phyloP scores from a whole-genome alignment of 2,797 vertebrate species.

The Sphaeramia orbicularis region DNA sequence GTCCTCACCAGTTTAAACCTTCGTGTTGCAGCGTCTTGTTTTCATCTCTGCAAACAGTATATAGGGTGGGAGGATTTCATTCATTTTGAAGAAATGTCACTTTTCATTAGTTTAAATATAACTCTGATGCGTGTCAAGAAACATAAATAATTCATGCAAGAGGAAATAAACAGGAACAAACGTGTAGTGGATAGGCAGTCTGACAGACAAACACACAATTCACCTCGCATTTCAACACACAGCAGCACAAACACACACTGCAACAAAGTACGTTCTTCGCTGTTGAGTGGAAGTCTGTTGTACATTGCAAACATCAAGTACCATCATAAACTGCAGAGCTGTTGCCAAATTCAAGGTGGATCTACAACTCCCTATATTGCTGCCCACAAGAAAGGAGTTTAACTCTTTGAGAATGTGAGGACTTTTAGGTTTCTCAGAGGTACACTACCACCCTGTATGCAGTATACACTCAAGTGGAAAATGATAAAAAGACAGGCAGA shows the following conservation, averaged over 20 bases:
- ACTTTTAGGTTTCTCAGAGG: conserved; percentile 35
- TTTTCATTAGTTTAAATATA: conserved; percentile 65
- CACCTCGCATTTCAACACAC: conserved; percentile 38
- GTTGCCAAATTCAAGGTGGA: conserved; percentile 43
- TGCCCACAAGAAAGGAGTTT: conserved; percentile 49
- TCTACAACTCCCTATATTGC: conserved; percentile 25
- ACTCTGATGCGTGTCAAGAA: conserved; percentile 44
- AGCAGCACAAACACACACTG: conserved; percentile 24
- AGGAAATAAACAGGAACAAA: conserved; percentile 61
- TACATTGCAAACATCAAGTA: conserved; percentile 40
- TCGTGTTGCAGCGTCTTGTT: conserved; percentile 81
- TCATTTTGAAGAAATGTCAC: conserved; percentile 66
- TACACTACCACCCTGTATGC: conserved; percentile 6
- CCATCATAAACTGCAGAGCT: conserved; percentile 34
- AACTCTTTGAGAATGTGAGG: conserved; percentile 14
- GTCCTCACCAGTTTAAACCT: conserved; percentile 85
- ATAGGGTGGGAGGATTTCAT: conserved; percentile 74
- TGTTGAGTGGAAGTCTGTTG: conserved; percentile 40
- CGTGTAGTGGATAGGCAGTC: conserved; percentile 54
- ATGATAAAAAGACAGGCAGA: conserved; percentile 13
- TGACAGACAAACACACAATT: conserved; percentile 41
- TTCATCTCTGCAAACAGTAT: conserved; percentile 81
- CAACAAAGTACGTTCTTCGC: conserved; percentile 38
- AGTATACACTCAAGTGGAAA: neutral
- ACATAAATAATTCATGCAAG: conserved; percentile 53